phyloP scores from a whole-genome alignment of 1,140 invertebrate genomes.

The Bombus impatiens region DNA sequence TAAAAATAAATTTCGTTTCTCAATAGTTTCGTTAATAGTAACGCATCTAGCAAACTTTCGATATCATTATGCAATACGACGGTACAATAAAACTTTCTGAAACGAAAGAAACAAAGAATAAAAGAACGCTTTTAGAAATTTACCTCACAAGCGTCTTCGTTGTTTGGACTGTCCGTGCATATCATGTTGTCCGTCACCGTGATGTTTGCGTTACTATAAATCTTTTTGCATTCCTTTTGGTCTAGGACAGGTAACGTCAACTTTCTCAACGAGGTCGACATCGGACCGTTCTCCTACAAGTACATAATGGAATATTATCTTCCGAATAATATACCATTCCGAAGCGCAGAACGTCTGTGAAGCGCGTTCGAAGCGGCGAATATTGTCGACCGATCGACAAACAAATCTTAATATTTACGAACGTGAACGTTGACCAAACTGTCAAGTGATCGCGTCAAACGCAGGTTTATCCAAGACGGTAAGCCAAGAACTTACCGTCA shows the following conservation, averaged over 20 bases:
- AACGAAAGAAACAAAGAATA: background rate
- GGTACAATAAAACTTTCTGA: background rate
- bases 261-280: conserved; percentile 24
- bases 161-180: conserved; percentile 71
- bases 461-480: background rate
- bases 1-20: background rate
- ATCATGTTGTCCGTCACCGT: conserved; percentile 72
- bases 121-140: background rate
- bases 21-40: background rate
- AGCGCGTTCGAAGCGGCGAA: conserved; percentile 38
- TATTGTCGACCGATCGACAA: conserved; percentile 56
- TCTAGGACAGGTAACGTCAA: conserved; percentile 39
- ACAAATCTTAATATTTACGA: conserved; percentile 49
- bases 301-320: background rate
- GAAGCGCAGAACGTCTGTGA: background rate
- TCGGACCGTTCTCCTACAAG: conserved; percentile 33
- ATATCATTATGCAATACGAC: too few relatives aligned
- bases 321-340: background rate
- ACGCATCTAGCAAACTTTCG: too few relatives aligned
- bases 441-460: conserved; percentile 40
- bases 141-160: conserved; percentile 73
- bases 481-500: conserved; percentile 75
- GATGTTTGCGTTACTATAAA: background rate
- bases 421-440: conserved; percentile 32
- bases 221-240: conserved; percentile 32